Evolutionary conservation across 2,888 invertebrate species (phyloP).

Genomic region (Pterostichus niger): DNA sequence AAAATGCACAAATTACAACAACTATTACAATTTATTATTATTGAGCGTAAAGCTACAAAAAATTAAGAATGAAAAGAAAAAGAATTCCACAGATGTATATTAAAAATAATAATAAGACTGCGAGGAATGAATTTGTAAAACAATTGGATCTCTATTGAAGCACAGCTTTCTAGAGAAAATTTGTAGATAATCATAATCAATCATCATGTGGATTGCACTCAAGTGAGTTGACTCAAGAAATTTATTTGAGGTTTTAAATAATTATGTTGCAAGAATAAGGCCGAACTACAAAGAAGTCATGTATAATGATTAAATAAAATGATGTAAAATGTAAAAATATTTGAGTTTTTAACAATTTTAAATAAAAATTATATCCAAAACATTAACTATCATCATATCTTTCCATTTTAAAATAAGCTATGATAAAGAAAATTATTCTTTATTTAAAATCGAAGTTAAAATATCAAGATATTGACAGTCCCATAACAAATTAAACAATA

Average conservation of each 20-base stretch:
- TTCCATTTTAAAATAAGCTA: constrained; percentile 11
- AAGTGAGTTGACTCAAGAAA: constrained; percentile 41
- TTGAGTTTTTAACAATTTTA: constrained; percentile 32
- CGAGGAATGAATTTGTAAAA: constrained; percentile 36
- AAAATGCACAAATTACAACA: constrained; percentile 24
- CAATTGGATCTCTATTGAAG: constrained; percentile 40
- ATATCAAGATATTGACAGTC: constrained; percentile 11
- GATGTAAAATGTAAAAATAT: constrained; percentile 22
- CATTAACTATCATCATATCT: background rate
- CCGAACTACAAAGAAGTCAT: constrained; percentile 7
- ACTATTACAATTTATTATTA: constrained; percentile 40
- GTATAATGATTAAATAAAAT: constrained; percentile 19
- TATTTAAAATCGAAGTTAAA: constrained; percentile 11
- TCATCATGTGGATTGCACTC: constrained; percentile 15
- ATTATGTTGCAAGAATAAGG: constrained; percentile 23
- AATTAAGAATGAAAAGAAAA: constrained; percentile 53
- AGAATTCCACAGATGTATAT: constrained; percentile 58
- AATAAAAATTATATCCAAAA: constrained; percentile 48
- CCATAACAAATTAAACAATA: constrained; percentile 19
- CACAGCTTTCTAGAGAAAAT: constrained; percentile 56
- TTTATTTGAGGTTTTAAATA: constrained; percentile 29
- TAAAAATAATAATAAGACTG: constrained; percentile 43
- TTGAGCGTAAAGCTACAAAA: constrained; percentile 11
- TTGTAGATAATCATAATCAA: constrained; percentile 21
- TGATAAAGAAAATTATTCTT: background rate